Evolutionary conservation across 2,113 vertebrate genomes (phyloP).

Genomic region (Isichthys henryi): DNA sequence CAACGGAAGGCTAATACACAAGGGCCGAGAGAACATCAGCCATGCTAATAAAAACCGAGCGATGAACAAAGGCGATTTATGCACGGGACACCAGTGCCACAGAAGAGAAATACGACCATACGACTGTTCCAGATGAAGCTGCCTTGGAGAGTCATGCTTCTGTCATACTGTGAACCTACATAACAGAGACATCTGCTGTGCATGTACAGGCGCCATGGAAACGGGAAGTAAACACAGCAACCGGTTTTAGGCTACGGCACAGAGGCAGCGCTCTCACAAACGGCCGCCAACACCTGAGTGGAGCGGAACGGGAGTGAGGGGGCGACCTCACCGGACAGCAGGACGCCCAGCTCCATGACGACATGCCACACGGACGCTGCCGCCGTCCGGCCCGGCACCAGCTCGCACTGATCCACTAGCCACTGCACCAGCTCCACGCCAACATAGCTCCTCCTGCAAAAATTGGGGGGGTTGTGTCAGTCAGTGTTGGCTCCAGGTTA

Average conservation of each 20-base stretch:
- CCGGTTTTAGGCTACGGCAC: neutral
- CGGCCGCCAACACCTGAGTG: neutral
- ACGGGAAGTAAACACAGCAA: neutral
- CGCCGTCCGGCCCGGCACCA: conserved; percentile 79
- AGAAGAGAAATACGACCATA: neutral
- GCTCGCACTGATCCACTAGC: conserved; percentile 86
- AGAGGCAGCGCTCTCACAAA: neutral
- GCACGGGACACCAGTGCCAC: neutral
- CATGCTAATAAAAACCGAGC: neutral
- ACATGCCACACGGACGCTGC: conserved; percentile 89
- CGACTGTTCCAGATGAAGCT: neutral
- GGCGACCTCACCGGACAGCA: conserved; percentile 74
- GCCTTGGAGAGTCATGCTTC: neutral
- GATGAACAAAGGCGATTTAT: neutral
- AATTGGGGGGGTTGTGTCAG: neutral
- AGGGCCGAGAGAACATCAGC: neutral
- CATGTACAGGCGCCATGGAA: neutral
- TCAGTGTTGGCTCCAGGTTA: neutral
- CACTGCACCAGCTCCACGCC: conserved; percentile 94
- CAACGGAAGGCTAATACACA: neutral
- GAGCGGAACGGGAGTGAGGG: neutral
- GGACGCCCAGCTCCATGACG: conserved; percentile 87
- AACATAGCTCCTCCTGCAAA: conserved; percentile 79
- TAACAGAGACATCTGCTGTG: neutral
- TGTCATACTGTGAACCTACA: neutral